A percentile compares a stretch with the other conserved stretches of the same genome.
These are phyloP conservation scores for Ptychodera flava DNA, from an alignment of 35 echinoderm and acorn worm genomes.

Conservation along the genomic window DNA sequence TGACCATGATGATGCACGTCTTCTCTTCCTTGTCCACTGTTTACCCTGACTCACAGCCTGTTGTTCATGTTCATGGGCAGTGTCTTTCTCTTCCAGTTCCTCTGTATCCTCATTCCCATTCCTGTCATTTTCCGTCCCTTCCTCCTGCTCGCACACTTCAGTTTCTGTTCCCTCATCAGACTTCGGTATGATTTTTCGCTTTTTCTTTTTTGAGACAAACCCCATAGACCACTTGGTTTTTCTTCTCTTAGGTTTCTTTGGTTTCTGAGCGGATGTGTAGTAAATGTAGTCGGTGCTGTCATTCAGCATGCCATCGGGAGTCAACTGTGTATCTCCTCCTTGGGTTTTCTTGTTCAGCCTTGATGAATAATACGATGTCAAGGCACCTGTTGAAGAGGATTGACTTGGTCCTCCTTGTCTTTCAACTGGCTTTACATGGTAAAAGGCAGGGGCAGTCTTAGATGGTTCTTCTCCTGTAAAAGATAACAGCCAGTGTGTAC, in stretches of 20 bases:
- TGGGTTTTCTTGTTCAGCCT: not conserved
- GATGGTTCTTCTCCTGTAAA: conserved; percentile 25
- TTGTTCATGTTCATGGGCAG: not conserved
- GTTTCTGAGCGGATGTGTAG: not conserved
- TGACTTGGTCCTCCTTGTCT: conserved; percentile 2
- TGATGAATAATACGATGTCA: not conserved
- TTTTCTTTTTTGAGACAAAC: conserved; percentile 33
- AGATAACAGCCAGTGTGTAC: too few species aligned
- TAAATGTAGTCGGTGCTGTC: not conserved
- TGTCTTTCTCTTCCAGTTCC: not conserved
- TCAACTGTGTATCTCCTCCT: not conserved
- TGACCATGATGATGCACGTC: not conserved
- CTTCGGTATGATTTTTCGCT: conserved; percentile 15
- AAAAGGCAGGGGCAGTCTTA: conserved; percentile 69
- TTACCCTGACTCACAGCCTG: not conserved
- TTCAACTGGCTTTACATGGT: conserved; percentile 34
- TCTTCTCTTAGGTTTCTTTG: conserved; percentile 14
- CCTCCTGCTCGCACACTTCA: conserved; percentile 1
- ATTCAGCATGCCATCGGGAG: not conserved
- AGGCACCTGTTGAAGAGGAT: not conserved
- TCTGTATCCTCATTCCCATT: not conserved
- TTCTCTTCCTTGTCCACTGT: conserved; percentile 8
- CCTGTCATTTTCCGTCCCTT: not conserved
- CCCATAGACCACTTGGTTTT: conserved; percentile 23
- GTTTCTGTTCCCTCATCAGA: not conserved